These are phyloP conservation scores for Aphyosemion australe DNA, from an alignment of 2,113 vertebrate genomes.

Conservation along the genomic window DNA sequence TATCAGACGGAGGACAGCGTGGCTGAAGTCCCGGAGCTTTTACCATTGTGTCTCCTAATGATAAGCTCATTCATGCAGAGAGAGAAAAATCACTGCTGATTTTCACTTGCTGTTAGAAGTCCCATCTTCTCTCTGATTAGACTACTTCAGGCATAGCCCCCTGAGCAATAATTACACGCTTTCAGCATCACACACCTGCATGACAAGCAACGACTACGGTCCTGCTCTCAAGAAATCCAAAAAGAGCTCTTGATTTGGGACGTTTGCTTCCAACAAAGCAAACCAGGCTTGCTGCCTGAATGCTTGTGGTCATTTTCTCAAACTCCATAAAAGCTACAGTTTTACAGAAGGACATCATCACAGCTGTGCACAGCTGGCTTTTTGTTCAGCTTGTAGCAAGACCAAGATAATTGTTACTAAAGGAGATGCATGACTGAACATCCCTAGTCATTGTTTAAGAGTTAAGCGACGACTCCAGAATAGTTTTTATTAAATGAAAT, in stretches of 20 bases:
- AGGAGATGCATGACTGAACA: conserved; percentile 9
- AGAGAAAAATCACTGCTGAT: conserved; percentile 55
- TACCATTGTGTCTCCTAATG: conserved; percentile 36
- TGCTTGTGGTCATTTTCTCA: conserved; percentile 11
- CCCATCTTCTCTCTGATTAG: conserved; percentile 58
- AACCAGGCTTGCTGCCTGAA: conserved; percentile 3
- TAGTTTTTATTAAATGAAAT: neutral
- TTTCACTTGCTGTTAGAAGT: conserved; percentile 58
- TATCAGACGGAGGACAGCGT: conserved; percentile 1
- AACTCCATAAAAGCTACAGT: neutral
- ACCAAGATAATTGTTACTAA: neutral
- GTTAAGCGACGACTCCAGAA: too few relatives aligned
- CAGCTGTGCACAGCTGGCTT: conserved; percentile 11
- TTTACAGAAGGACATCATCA: neutral
- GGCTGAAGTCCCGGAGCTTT: conserved; percentile 5
- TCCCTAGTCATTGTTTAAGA: neutral
- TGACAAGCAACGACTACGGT: conserved; percentile 14
- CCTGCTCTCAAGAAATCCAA: conserved; percentile 4
- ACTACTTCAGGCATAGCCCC: conserved; percentile 48
- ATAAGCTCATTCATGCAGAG: conserved; percentile 38
- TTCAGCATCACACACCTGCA: conserved; percentile 51
- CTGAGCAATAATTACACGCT: conserved; percentile 56
- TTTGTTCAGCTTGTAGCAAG: conserved; percentile 15
- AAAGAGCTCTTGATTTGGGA: conserved; percentile 45
- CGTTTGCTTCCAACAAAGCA: conserved; percentile 9